Percentiles rank a stretch among this genome's conserved stretches.
Evolutionary conservation across 2,888 invertebrate genomes (phyloP).

Genomic region (Temnothorax rugatulus): DNA sequence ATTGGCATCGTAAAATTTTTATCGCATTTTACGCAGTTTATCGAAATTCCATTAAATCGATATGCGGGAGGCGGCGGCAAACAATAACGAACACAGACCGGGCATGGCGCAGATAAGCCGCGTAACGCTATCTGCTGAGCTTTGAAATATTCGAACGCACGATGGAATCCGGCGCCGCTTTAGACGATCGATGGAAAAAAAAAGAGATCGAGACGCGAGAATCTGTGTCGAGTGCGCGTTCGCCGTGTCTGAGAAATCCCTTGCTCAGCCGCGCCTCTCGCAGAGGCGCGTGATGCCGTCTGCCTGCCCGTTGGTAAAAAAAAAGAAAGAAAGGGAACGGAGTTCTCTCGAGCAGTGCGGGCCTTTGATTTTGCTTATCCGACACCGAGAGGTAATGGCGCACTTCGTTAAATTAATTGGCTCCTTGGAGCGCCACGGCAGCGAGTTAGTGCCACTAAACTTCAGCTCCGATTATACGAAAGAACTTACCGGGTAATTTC

Average conservation of each 20-base stretch:
- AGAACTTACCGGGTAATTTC: slow-evolving; percentile 61
- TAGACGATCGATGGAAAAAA: slow-evolving; percentile 13
- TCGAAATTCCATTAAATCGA: slow-evolving; percentile 41
- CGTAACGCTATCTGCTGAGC: slow-evolving; percentile 42
- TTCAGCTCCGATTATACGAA: slow-evolving; percentile 74
- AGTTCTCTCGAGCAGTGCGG: slow-evolving; percentile 67
- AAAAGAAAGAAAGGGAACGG: slow-evolving; percentile 40
- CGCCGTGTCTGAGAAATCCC: slow-evolving; percentile 64
- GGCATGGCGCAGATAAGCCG: slow-evolving; percentile 34
- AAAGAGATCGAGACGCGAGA: slow-evolving; percentile 17
- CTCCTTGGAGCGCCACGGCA: slow-evolving; percentile 69
- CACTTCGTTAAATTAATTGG: slow-evolving; percentile 80
- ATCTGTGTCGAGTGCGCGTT: slow-evolving; percentile 58
- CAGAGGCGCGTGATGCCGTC: slow-evolving; percentile 63
- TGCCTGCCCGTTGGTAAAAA: slow-evolving; percentile 23
- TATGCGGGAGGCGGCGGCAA: slow-evolving; percentile 11
- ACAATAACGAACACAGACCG: slow-evolving; percentile 36
- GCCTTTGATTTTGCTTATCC: slow-evolving; percentile 76
- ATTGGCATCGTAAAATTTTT: slow-evolving; percentile 39
- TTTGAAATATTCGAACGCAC: slow-evolving; percentile 36
- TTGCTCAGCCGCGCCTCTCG: slow-evolving; percentile 49
- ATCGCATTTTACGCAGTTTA: slow-evolving; percentile 7
- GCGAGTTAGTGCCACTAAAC: slow-evolving; percentile 76
- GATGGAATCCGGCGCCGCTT: slow-evolving; percentile 51
- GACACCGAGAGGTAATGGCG: slow-evolving; percentile 76